These are phyloP conservation scores for Ochropleura plecta DNA, from an alignment of 2,888 invertebrate species.

Conservation along the genomic window DNA sequence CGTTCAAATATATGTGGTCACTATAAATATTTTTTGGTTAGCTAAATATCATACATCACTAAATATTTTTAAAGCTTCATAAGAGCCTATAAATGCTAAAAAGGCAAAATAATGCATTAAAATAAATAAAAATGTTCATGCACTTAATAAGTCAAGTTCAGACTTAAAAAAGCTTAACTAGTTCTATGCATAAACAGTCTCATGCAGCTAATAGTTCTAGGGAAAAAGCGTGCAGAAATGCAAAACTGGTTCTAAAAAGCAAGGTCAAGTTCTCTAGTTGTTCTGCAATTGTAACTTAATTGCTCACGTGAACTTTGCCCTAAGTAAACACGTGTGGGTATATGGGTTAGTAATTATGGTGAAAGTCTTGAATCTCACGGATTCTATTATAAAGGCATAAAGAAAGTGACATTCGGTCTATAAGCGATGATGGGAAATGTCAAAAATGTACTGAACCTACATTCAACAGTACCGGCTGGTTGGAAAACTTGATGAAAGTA, in stretches of 20 bases:
- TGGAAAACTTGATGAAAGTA: no score
- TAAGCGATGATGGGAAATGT: no score
- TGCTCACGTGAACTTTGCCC: slow-evolving; percentile 21
- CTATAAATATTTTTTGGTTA: background rate
- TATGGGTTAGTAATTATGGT: background rate
- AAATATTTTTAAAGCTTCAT: background rate
- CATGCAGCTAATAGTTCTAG: slow-evolving; percentile 18
- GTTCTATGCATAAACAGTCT: background rate
- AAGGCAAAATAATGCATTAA: background rate
- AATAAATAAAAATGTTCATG: background rate
- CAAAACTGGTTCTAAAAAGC: slow-evolving; percentile 19
- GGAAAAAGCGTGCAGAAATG: slow-evolving; percentile 38
- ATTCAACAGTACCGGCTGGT: no score
- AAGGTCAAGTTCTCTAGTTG: slow-evolving; percentile 26
- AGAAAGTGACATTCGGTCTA: background rate
- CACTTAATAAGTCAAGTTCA: background rate
- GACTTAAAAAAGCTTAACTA: background rate
- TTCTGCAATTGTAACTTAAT: slow-evolving; percentile 23
- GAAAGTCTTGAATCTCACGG: slow-evolving; percentile 5
- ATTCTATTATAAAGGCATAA: background rate
- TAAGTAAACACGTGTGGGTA: background rate
- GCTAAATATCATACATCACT: background rate
- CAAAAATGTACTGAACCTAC: no score
- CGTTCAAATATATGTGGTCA: slow-evolving; percentile 12
- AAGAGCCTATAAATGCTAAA: background rate